These are phyloP conservation scores for Ferdinandea cuprea DNA, from an alignment of 2,888 invertebrate species.

Conservation along the genomic window DNA sequence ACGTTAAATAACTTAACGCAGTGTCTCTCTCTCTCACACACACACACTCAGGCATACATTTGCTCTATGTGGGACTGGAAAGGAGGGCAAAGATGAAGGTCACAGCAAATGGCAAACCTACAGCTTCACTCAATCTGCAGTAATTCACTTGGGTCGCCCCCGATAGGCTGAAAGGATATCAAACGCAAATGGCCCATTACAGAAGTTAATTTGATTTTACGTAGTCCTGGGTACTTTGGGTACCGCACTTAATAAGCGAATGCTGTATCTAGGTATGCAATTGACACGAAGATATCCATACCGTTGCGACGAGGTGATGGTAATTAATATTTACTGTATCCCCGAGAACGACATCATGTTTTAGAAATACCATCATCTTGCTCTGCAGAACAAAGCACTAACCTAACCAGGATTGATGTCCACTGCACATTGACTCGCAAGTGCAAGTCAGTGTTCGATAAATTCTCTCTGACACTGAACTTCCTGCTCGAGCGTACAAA, in stretches of 20 bases:
- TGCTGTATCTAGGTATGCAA: not conserved
- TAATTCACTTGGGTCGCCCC: conserved; percentile 55
- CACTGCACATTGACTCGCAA: not conserved
- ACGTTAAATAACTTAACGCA: conserved; percentile 69
- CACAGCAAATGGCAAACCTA: conserved; percentile 39
- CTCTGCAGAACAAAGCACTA: not conserved
- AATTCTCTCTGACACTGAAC: conserved; percentile 12
- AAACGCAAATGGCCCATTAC: conserved; percentile 71
- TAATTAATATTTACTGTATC: conserved; percentile 37
- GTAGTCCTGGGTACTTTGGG: conserved; percentile 58
- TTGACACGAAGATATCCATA: conserved; percentile 36
- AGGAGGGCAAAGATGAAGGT: conserved; percentile 38
- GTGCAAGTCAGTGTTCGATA: conserved; percentile 21
- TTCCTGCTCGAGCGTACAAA: not conserved
- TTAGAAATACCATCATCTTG: too few relatives aligned
- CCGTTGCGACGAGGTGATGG: not conserved
- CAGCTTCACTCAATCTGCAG: conserved; percentile 67
- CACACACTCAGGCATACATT: conserved; percentile 24
- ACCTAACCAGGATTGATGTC: not conserved
- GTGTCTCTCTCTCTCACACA: conserved; percentile 1
- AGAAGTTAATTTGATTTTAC: conserved; percentile 71
- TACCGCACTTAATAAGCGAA: conserved; percentile 46
- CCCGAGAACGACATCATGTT: not conserved
- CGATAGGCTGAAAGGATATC: conserved; percentile 63
- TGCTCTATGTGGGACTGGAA: not conserved